Evolutionary conservation across 64 coral and sea anemone species (phyloP), one percentile per base, ranked within the genome.

Genomic region (Acropora yongei): DNA sequence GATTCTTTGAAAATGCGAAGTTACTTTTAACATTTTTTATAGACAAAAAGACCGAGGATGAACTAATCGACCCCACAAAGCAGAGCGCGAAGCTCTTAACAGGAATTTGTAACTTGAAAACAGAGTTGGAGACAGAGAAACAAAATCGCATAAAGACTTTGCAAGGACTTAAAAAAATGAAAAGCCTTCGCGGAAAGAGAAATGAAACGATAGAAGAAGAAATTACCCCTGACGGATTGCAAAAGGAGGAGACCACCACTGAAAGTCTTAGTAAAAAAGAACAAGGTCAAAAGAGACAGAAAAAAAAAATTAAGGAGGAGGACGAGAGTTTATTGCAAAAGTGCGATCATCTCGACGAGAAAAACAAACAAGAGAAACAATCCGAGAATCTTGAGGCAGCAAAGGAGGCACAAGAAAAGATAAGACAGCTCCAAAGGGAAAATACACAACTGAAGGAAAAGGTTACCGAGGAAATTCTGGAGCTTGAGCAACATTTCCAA

Each of bases 141-240:
- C n/a, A n/a, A n/a, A n/a, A n/a, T n/a, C n/a, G n/a, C n/a, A n/a
- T n/a, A n/a, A n/a, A n/a, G n/a, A n/a, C 83, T 0, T 43, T 41
- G 19, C 74, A 93, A 46, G 91, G 87, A 74, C 77, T 87, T 19
- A 48, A 93, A 6, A 83, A 93, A 74, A 30, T n/a, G n/a, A n/a
- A n/a, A n/a, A n/a, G n/a, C n/a, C n/a, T n/a, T n/a, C n/a, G n/a
- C 14, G 51, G 87, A n/a, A n/a, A n/a, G n/a, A n/a, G 87, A 0
- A 72, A 87, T 8, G 44, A 2, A 55, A 72, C 72, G 72, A 14
- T 14, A 1, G 46, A 93, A 49, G 60, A 41, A 18, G 91, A 93
- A 1, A 69, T 47, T 6, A 42, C 74, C 46, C 18, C 43, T 14
- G 40, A 4, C 12, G 53, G 42, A 13, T 14, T 87, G 39, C 47